A percentile compares a stretch with the other conserved stretches of the same genome.
Evolutionary conservation across 2,113 vertebrate genomes (phyloP).

Genomic region (Gambusia affinis): DNA sequence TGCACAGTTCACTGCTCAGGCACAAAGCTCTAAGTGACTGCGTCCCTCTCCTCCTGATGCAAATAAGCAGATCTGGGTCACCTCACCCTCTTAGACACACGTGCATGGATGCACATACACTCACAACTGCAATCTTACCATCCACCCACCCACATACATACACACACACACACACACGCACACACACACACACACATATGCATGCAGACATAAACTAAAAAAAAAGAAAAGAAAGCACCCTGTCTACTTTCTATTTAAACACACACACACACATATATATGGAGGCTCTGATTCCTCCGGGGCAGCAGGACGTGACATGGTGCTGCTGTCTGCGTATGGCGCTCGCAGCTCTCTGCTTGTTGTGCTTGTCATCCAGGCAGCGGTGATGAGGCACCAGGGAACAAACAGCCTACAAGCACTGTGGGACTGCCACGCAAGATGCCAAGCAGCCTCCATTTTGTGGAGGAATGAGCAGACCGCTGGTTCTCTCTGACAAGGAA

Average conservation of each 20-base stretch:
- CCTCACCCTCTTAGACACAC: slow-evolving; percentile 53
- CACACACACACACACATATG: slow-evolving; percentile 19
- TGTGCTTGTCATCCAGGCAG: slow-evolving; percentile 65
- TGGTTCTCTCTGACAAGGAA: slow-evolving; percentile 16
- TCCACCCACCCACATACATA: slow-evolving; percentile 22
- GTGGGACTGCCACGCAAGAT: slow-evolving; percentile 49
- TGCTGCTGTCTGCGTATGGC: slow-evolving; percentile 40
- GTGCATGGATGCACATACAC: slow-evolving; percentile 31
- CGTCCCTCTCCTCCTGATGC: slow-evolving; percentile 65
- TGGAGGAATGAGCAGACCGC: slow-evolving; percentile 51
- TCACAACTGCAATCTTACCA: neutral
- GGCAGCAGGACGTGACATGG: slow-evolving; percentile 63
- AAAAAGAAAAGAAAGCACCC: neutral
- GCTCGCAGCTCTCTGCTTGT: slow-evolving; percentile 56
- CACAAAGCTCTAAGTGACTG: slow-evolving; percentile 78
- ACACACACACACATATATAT: slow-evolving; percentile 21
- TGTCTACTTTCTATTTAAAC: neutral
- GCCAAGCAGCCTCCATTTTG: slow-evolving; percentile 73
- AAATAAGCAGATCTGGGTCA: slow-evolving; percentile 81
- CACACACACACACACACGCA: slow-evolving; percentile 21
- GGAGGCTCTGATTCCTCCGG: slow-evolving; percentile 35
- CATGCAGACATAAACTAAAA: slow-evolving; percentile 8
- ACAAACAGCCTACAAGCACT: slow-evolving; percentile 58
- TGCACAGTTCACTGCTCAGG: slow-evolving; percentile 77
- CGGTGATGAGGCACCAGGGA: slow-evolving; percentile 44